phyloP scores from a whole-genome alignment of 1,140 invertebrate genomes.

The Saccostrea cuccullata region DNA sequence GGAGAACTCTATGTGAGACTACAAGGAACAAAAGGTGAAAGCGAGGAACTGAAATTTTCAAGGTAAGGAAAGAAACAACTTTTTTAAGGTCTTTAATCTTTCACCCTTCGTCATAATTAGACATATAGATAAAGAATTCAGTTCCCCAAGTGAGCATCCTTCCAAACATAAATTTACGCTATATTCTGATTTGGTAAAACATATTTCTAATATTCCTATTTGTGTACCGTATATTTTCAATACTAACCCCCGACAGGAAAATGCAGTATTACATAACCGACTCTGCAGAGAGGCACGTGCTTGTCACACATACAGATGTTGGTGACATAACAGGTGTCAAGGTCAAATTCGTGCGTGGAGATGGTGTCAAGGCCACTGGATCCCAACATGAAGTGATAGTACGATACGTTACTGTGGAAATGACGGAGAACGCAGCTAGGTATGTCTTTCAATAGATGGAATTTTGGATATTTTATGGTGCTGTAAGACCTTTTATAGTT shows the following conservation, averaged over 20 bases:
- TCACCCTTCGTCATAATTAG: too few relatives aligned
- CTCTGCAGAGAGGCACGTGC: conserved; percentile 56
- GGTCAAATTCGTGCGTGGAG: conserved; percentile 54
- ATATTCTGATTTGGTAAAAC: too few relatives aligned
- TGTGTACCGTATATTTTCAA: too few relatives aligned
- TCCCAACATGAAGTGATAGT: conserved; percentile 52
- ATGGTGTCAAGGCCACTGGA: conserved; percentile 39
- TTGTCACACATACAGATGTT: conserved; percentile 54
- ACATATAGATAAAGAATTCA: too few relatives aligned
- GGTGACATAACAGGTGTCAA: conserved; percentile 55
- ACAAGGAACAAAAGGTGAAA: conserved; percentile 57
- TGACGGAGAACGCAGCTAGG: conserved; percentile 22
- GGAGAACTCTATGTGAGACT: conserved; percentile 64
- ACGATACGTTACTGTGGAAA: conserved; percentile 48
- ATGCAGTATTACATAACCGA: conserved; percentile 49
- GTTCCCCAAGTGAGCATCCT: too few relatives aligned
- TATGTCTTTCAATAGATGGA: not conserved
- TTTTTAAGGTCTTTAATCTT: too few relatives aligned
- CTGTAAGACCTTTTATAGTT: too few relatives aligned
- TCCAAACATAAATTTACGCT: too few relatives aligned
- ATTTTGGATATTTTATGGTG: too few relatives aligned
- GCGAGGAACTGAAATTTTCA: conserved; percentile 62
- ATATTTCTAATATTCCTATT: too few relatives aligned
- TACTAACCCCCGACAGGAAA: conserved; percentile 41
- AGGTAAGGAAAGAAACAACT: conserved; percentile 50